These are phyloP conservation scores for Sphinx pinastri DNA, from an alignment of 2,888 invertebrate genomes.

Conservation along the genomic window DNA sequence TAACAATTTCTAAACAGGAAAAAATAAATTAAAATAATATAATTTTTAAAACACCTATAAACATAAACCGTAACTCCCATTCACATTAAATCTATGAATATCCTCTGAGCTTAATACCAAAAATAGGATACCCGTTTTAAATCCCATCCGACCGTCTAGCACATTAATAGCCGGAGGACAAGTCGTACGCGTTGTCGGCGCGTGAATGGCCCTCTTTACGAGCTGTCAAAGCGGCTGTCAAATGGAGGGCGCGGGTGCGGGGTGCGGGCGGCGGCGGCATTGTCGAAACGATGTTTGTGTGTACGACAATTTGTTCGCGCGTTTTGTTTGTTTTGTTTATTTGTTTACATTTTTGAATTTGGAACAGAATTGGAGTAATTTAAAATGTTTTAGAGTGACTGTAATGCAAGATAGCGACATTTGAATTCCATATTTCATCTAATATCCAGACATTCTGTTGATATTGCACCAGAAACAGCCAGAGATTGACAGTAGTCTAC, in stretches of 20 bases:
- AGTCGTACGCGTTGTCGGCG: not conserved
- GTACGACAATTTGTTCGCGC: conserved; percentile 24
- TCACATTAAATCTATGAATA: not conserved
- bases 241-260: not conserved
- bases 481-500: no score
- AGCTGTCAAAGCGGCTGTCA: conserved; percentile 26
- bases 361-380: not conserved
- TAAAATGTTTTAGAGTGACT: not conserved
- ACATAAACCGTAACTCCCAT: not conserved
- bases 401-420: not conserved
- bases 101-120: not conserved
- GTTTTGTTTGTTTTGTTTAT: conserved; percentile 22
- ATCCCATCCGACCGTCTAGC: not conserved
- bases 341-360: conserved; percentile 22
- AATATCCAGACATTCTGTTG: no score
- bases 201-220: conserved; percentile 24
- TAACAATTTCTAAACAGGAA: no score
- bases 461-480: no score
- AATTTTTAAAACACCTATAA: not conserved
- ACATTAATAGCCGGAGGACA: conserved; percentile 5
- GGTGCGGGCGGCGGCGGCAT: not conserved
- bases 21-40: no score
- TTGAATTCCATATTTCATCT: no score
- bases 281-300: conserved; percentile 18
- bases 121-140: not conserved